Evolutionary conservation across 2,113 vertebrate species (phyloP).

Genomic region (Otus sunia): DNA sequence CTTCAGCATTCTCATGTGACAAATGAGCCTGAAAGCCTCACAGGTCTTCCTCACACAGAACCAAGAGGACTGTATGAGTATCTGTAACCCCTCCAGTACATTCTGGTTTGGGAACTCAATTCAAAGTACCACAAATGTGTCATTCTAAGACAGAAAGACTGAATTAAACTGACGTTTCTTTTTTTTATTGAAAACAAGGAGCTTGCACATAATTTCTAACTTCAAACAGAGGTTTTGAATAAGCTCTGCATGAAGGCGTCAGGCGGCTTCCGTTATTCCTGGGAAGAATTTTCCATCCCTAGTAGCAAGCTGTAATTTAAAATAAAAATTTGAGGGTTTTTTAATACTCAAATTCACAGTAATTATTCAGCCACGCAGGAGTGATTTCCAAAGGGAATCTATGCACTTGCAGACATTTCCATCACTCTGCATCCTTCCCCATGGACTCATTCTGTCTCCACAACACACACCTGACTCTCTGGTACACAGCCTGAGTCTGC

Average conservation of each 20-base stretch:
- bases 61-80: neutral
- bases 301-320: neutral
- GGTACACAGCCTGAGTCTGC: neutral
- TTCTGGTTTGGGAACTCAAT: neutral
- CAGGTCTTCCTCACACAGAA: neutral
- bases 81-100: neutral
- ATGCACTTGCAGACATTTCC: neutral
- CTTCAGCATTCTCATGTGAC: neutral
- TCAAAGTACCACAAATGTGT: neutral
- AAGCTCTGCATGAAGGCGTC: neutral
- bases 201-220: neutral
- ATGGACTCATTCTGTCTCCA: neutral
- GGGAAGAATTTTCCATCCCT: neutral
- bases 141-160: neutral
- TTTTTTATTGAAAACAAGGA: neutral
- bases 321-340: neutral
- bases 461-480: neutral
- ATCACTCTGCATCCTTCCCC: neutral
- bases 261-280: neutral
- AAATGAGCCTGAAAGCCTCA: neutral
- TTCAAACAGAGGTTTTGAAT: neutral
- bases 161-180: neutral
- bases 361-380: neutral
- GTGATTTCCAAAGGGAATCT: neutral
- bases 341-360: neutral